Evolutionary conservation across 2,888 invertebrate genomes (phyloP), one percentile per base, ranked within the genome.

Genomic region (Philopedon plagiatum): DNA sequence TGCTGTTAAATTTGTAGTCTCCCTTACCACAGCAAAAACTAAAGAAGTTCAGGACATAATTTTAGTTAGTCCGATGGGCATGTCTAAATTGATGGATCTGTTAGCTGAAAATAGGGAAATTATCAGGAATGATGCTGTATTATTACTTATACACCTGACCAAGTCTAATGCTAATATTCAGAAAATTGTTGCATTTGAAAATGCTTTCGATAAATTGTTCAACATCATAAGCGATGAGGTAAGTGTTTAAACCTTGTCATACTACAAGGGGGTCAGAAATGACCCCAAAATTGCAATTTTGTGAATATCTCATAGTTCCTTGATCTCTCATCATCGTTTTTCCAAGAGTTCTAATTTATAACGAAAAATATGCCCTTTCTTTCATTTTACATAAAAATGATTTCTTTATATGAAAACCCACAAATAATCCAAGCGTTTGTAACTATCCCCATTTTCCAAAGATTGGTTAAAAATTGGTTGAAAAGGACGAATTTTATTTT

Each of bases 111-210:
- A 93, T 65, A 89, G 99, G 78, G 99, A 99, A 88, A 95, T 99
- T 0, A 94, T 99, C 70, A 87, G 99, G 74, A 99, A 99, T 84
- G 98, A 98, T 87, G 96, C 96, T 0, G 86, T 99, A 8, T 86
- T 99, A 4, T 87, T 99, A 56, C 88, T 99, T 0, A 95, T 95
- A 75, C 95, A 97, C 81, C 86, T 99, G 78, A 98, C 98, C 0
- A 93, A 94, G 88, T 94, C 94, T 11, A 98, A 99, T 87, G 95
- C 97, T 0, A 98, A 97, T 84, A 97, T 99, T 80, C 98, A 99
- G 85, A 99, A 99, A 87, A 98, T 99, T 80, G 97, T 99, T 0
- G 98, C 99, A 0, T 99, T 99, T 85, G 99, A 99, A 85, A 99
- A 98, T 86, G 98, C 98, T 0, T 99, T 99, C 83, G 98, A 98